Conservation (phyloP, 2,797 vertebrate genomes). For the Artibeus jamaicensis region DNA sequence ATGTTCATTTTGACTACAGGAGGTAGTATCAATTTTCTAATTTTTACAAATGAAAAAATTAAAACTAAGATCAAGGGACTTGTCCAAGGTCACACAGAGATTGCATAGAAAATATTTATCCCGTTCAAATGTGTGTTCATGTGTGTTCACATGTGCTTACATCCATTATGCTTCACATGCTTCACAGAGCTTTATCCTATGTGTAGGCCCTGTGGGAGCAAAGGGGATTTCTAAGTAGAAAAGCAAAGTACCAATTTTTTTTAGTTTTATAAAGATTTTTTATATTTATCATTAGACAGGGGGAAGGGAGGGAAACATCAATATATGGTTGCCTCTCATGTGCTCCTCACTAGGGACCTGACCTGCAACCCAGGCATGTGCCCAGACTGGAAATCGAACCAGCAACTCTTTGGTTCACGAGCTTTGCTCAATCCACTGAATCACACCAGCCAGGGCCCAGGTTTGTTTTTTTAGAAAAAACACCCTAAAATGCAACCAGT, state of each 20-base stretch:
- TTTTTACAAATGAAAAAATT: not conserved
- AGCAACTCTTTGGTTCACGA: no score
- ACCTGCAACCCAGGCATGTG: no score
- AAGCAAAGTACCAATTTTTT: not conserved
- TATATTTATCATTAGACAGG: no score
- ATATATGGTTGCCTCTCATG: no score
- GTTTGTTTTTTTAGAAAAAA: not conserved
- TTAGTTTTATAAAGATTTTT: no score
- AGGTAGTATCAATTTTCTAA: not conserved
- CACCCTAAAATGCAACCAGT: not conserved
- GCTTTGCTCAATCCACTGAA: no score
- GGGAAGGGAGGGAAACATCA: no score
- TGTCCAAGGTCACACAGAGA: not conserved
- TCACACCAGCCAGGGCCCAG: no score
- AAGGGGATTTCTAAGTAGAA: not conserved
- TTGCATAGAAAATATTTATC: not conserved
- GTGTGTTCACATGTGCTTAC: not conserved
- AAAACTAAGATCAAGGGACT: not conserved
- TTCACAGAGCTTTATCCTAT: not conserved
- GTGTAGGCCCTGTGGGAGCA: fast-evolving
- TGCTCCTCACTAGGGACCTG: no score
- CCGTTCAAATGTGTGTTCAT: not conserved
- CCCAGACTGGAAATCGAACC: no score
- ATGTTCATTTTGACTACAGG: not conserved
- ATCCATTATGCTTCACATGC: fast-evolving